Percentiles rank a stretch among this genome's conserved stretches.
These are phyloP conservation scores for Lordiphosa collinella DNA, from an alignment of 1,140 invertebrate genomes.

Conservation along the genomic window DNA sequence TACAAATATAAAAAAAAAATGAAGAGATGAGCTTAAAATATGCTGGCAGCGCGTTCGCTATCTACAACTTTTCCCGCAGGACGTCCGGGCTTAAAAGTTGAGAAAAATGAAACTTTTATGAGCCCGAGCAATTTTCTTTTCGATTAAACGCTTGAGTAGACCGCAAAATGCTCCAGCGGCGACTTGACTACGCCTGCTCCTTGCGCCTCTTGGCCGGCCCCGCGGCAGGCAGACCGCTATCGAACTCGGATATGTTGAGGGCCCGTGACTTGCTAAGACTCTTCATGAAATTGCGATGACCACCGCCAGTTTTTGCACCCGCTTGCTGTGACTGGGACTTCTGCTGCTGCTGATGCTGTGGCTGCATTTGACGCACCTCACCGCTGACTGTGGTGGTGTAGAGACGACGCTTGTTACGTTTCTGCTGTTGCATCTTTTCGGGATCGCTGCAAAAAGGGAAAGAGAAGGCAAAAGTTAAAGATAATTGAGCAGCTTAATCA, in stretches of 20 bases:
- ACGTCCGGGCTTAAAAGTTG: slow-evolving; percentile 79
- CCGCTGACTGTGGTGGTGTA: slow-evolving; percentile 64
- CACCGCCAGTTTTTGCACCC: slow-evolving; percentile 1
- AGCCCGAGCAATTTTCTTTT: slow-evolving; percentile 64
- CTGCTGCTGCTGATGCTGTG: not conserved
- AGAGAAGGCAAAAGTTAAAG: not conserved
- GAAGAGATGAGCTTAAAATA: slow-evolving; percentile 61
- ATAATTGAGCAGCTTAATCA: not conserved
- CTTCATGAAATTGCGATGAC: slow-evolving; percentile 50
- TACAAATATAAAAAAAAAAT: slow-evolving; percentile 28
- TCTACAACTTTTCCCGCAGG: slow-evolving; percentile 65
- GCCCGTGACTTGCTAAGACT: slow-evolving; percentile 54
- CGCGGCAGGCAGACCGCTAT: slow-evolving; percentile 60
- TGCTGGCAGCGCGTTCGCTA: slow-evolving; percentile 28
- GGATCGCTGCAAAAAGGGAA: slow-evolving; percentile 52
- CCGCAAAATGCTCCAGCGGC: slow-evolving; percentile 38
- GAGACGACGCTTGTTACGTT: slow-evolving; percentile 52
- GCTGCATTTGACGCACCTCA: slow-evolving; percentile 51
- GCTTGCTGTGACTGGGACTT: not conserved
- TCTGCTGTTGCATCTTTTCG: slow-evolving; percentile 65
- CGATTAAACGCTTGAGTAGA: slow-evolving; percentile 75
- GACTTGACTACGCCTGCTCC: slow-evolving; percentile 18
- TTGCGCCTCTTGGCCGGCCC: slow-evolving; percentile 42
- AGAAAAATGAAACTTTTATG: slow-evolving; percentile 79
- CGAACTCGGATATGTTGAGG: slow-evolving; percentile 73